phyloP scores from a whole-genome alignment of 2,797 vertebrate genomes.

The Phoxinus dragarum region DNA sequence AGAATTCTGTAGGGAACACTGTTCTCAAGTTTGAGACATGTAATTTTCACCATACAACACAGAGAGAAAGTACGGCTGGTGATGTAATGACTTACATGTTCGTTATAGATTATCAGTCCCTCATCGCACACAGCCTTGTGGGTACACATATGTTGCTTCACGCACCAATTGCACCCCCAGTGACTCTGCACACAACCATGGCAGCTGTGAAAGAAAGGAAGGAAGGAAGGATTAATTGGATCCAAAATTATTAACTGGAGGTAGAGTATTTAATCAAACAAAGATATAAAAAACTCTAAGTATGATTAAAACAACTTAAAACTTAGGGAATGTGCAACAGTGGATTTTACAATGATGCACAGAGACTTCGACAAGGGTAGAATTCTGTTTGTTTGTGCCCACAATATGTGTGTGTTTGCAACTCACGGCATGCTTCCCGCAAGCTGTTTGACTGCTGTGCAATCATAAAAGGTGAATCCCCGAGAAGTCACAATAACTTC shows the following conservation, averaged over 20 bases:
- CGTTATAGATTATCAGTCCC: slow-evolving; percentile 89
- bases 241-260: not conserved
- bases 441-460: slow-evolving; percentile 86
- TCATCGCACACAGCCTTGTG: slow-evolving; percentile 89
- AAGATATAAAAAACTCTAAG: not conserved
- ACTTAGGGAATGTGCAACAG: not conserved
- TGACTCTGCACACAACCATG: slow-evolving; percentile 90
- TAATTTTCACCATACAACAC: not conserved
- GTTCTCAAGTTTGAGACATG: not conserved
- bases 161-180: slow-evolving; percentile 97
- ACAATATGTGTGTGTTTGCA: not conserved
- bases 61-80: not conserved
- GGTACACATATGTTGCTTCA: slow-evolving; percentile 91
- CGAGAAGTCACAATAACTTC: slow-evolving; percentile 81
- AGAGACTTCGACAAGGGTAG: not conserved
- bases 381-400: slow-evolving; percentile 1
- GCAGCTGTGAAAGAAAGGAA: slow-evolving; percentile 77
- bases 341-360: not conserved
- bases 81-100: slow-evolving; percentile 79
- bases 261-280: not conserved
- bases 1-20: not conserved
- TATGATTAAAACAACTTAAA: not conserved
- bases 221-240: not conserved
- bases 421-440: slow-evolving; percentile 92
- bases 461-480: slow-evolving; percentile 93